Percentiles rank a stretch among this genome's conserved stretches.
Evolutionary conservation across 2,797 vertebrate genomes (phyloP).

Genomic region (Pseudomugil gertrudae): DNA sequence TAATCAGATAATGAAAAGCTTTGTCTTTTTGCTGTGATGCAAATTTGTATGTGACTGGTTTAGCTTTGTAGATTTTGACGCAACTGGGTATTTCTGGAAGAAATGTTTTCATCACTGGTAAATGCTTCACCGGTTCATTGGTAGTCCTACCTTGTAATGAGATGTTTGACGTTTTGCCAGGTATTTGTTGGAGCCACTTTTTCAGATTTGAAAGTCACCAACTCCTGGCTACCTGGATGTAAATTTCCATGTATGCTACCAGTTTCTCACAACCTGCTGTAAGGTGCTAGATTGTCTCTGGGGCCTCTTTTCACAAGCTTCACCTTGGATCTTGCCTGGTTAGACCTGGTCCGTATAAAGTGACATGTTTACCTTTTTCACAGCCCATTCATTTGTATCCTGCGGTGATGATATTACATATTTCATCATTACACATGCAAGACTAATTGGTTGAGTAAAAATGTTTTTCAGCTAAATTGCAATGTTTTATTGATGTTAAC

Average conservation of each 20-base stretch:
- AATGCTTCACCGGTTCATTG: neutral
- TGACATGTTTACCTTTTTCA: neutral
- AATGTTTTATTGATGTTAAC: neutral
- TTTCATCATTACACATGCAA: neutral
- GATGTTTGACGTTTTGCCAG: neutral
- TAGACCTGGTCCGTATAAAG: no score
- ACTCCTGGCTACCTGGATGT: no score
- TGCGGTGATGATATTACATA: neutral
- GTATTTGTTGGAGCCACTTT: neutral
- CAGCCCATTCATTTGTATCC: conserved; percentile 1
- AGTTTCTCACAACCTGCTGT: no score
- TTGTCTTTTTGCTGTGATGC: neutral
- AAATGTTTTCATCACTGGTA: neutral
- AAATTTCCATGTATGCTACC: no score
- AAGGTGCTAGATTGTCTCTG: no score
- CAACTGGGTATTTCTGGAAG: no score
- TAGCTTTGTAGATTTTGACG: neutral
- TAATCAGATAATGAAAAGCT: neutral
- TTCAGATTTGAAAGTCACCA: neutral
- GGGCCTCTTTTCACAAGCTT: no score
- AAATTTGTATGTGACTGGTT: neutral
- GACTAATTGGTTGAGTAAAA: neutral
- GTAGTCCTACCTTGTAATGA: neutral
- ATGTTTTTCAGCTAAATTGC: neutral
- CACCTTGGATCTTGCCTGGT: no score